Evolutionary conservation across 2,113 vertebrate genomes (phyloP).

Genomic region (Cervus canadensis): DNA sequence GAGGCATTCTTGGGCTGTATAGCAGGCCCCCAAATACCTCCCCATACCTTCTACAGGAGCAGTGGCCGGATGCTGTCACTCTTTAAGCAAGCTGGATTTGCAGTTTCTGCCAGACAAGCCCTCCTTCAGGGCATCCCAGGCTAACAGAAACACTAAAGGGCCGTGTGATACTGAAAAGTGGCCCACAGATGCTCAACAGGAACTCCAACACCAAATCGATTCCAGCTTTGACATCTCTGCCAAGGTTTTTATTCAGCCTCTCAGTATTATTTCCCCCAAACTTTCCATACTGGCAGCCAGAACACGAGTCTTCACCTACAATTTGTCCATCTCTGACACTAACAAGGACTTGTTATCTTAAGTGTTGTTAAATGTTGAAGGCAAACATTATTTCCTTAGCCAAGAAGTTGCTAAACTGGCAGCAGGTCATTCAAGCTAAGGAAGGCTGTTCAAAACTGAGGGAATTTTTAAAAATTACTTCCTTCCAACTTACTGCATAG

Average conservation of each 20-base stretch:
- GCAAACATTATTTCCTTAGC: constrained; percentile 45
- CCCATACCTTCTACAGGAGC: neutral
- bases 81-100: neutral
- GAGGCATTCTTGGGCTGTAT: neutral
- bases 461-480: constrained; percentile 40
- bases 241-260: constrained; percentile 53
- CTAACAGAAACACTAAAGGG: constrained; percentile 37
- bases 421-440: constrained; percentile 30
- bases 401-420: constrained; percentile 41
- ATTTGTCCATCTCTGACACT: constrained; percentile 55
- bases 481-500: constrained; percentile 28
- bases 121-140: constrained; percentile 19
- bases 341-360: constrained; percentile 37
- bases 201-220: constrained; percentile 43
- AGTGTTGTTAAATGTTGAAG: constrained; percentile 43
- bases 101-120: neutral
- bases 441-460: constrained; percentile 42
- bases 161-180: constrained; percentile 18
- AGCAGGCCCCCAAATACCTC: neutral
- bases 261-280: constrained; percentile 54
- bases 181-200: constrained; percentile 54
- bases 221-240: constrained; percentile 61
- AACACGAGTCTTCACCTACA: constrained; percentile 54
- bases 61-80: neutral
- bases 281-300: constrained; percentile 43